Conservation (phyloP, 1,140 invertebrate species). For the Euura saliciscinereae region DNA sequence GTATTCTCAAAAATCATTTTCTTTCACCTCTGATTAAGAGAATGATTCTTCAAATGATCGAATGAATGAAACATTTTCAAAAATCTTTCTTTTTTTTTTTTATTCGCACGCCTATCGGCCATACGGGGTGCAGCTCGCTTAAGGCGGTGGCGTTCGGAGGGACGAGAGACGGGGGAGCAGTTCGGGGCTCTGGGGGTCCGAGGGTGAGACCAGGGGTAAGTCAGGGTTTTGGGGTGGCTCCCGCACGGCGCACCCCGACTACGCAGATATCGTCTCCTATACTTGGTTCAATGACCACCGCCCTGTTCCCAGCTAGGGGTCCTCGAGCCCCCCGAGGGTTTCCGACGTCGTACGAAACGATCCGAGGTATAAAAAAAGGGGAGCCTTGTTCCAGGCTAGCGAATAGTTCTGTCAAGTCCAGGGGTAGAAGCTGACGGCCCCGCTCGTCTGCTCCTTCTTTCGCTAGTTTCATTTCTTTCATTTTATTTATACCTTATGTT, state of each 20-base stretch:
- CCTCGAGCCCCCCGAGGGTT: slow-evolving; percentile 19
- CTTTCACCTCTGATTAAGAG: too few species aligned
- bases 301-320: slow-evolving; percentile 50
- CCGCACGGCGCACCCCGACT: slow-evolving; percentile 42
- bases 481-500: slow-evolving; percentile 44
- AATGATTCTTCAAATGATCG: too few species aligned
- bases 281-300: slow-evolving; percentile 60
- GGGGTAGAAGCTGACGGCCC: slow-evolving; percentile 54
- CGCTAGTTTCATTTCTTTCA: slow-evolving; percentile 59
- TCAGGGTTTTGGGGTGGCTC: not conserved
- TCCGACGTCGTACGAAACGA: slow-evolving; percentile 16
- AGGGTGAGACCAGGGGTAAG: not conserved
- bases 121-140: not conserved
- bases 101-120: too few species aligned
- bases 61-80: too few species aligned
- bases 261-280: slow-evolving; percentile 51
- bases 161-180: too few species aligned
- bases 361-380: slow-evolving; percentile 21
- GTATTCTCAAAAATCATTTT: too few species aligned
- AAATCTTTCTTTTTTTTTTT: too few species aligned
- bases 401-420: slow-evolving; percentile 53
- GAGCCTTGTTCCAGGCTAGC: slow-evolving; percentile 21
- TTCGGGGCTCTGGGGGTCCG: not conserved
- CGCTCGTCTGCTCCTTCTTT: slow-evolving; percentile 59
- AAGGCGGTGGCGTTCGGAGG: not conserved